Evolutionary conservation across 1,140 invertebrate genomes (phyloP), one percentile per base, ranked within the genome.

Genomic region (Leptopilina clavipes): DNA sequence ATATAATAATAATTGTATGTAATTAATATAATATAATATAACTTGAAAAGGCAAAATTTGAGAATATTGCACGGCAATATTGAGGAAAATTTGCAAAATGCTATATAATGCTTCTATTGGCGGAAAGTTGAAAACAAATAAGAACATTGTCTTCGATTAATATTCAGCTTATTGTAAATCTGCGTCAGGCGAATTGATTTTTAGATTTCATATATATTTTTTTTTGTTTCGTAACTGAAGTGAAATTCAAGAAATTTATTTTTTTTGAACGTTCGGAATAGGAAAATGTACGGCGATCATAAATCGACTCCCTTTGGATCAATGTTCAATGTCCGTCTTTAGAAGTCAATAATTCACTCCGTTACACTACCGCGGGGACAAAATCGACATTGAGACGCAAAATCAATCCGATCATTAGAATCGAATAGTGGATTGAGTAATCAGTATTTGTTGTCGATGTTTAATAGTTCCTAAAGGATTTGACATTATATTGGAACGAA

Each of bases 341-440:
- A 65, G 59, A 65, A 31, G 59, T 37, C 59, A 31, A 65, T 65
- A 65, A 65, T 65, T 65, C 59, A 65, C 59, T 31, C 59, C 5
- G 19, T 14, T 65, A 65, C 59, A 65, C 59, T 65, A 37, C 59
- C 14, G n/a, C n/a, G n/a, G 25, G 5, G 25, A 31, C 25, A 31
- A 31, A 65, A 65, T 65, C 59, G 59, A 65, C 59, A 65, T 65
- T 65, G 59, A 65, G 59, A 65, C 59, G 12, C 12, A 65, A 65
- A 52, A 65, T 31, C 19, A 31, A 65, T 14, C 22, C 14, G 14
- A 31, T 65, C 59, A 65, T 65, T 65, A 65, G 59, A 65, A 65
- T 65, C 59, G 59, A 65, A 65, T 65, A 31, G 59, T n/a, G 11
- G 9, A 65, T 65, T 65, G 59, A 65, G 59, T 65, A 65, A 65